These are phyloP conservation scores for Neomonachus schauinslandi DNA, from an alignment of 2,113 vertebrate species.

Conservation along the genomic window DNA sequence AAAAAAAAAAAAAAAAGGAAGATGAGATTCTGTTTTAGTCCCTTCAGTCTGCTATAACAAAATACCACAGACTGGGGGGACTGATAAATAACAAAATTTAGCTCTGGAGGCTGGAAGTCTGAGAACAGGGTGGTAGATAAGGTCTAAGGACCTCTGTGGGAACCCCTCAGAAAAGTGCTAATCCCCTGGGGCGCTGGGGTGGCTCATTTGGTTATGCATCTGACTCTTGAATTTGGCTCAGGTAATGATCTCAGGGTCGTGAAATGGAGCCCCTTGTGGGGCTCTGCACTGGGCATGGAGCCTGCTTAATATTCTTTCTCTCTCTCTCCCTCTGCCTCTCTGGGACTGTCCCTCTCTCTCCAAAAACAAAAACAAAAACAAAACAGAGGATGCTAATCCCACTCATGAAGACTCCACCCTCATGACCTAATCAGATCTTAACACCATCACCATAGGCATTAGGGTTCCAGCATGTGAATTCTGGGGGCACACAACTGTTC, in stretches of 20 bases:
- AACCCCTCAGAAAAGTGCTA: background rate
- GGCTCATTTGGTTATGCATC: background rate
- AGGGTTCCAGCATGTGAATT: background rate
- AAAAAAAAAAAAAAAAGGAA: background rate
- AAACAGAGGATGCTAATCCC: background rate
- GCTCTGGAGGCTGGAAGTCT: background rate
- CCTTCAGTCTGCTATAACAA: background rate
- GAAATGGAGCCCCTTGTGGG: background rate
- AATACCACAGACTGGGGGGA: background rate
- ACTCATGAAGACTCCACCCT: background rate
- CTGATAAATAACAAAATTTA: background rate
- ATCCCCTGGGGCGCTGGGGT: background rate
- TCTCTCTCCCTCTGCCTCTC: background rate
- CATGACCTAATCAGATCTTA: background rate
- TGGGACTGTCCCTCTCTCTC: background rate
- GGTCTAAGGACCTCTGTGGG: background rate
- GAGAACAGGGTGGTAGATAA: background rate
- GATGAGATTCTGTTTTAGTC: background rate
- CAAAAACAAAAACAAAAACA: background rate
- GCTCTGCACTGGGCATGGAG: background rate
- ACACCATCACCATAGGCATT: background rate
- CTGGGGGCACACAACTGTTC: background rate
- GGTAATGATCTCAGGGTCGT: background rate
- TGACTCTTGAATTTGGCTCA: background rate
- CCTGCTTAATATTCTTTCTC: background rate